These are phyloP conservation scores for Melanotaenia boesemani DNA, from an alignment of 2,797 vertebrate species.

Conservation along the genomic window DNA sequence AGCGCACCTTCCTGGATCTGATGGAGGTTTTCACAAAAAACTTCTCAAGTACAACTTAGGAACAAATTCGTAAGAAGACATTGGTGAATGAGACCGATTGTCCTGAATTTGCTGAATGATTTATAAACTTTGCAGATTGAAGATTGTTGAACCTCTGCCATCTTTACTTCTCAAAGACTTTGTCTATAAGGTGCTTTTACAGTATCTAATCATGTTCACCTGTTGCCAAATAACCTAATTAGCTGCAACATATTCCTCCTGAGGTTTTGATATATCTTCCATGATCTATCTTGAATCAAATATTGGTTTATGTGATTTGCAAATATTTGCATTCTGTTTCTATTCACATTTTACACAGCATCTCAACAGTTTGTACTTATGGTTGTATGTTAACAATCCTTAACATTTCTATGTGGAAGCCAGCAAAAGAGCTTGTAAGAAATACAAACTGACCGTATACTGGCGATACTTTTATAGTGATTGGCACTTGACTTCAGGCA, in stretches of 20 bases:
- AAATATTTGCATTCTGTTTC: background rate
- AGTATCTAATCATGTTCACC: background rate
- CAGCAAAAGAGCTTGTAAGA: slow-evolving; percentile 14
- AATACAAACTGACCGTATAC: slow-evolving; percentile 6
- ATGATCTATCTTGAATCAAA: background rate
- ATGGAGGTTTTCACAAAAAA: no score
- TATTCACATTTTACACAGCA: no score
- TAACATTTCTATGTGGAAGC: background rate
- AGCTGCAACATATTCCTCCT: no score
- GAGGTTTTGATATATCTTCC: background rate
- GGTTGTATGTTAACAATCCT: background rate
- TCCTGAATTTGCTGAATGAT: background rate
- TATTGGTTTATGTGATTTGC: background rate
- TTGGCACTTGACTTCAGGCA: slow-evolving; percentile 34
- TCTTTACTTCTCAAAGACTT: background rate
- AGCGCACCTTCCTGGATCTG: no score
- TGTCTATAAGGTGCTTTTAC: background rate
- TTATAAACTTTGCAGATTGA: background rate
- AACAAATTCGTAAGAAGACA: no score
- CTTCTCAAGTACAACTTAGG: no score
- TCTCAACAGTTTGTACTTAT: background rate
- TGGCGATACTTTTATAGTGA: slow-evolving; percentile 15
- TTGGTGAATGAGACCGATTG: no score
- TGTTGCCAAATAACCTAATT: background rate
- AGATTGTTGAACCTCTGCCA: background rate